Evolutionary conservation across 2,797 vertebrate species (phyloP), one percentile per base, ranked within the genome.

Genomic region (Odontamblyopus rebecca): DNA sequence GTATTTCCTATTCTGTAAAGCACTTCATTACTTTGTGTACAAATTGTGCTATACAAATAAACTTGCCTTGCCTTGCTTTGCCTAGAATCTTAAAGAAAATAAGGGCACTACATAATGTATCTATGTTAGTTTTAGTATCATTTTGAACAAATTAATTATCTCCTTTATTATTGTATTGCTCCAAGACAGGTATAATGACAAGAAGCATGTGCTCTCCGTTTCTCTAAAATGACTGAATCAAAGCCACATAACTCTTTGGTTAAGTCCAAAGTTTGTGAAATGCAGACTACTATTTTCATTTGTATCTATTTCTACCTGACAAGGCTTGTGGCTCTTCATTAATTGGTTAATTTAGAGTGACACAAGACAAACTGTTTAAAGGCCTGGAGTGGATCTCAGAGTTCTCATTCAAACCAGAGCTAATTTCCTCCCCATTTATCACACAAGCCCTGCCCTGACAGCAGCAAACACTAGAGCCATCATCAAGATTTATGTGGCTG

Each of bases 391-490:
- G 54, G 69, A 68, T 80, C 79, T 85, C 71, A 56, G 68, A 75
- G 76, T 72, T 48, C 67, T 75, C 80, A 75, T 18, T 87, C 81
- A 75, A 72, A 86, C 70, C 35, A 62, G 65, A 74, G 76, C 79
- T 80, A 82, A 88, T 90, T 83, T 85, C 86, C 80, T 77, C 77
- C 30, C 70, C 64, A 90, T 90, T 88, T 82, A 88, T 91, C 86
- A 85, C 71, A 73, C 74, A 67, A 71, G 72, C 79, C 50, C 59
- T 48, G 32, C 70, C 71, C 72, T 70, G 86, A 85, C 79, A 86
- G 74, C 82, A 44, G 71, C 68, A 76, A 72, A 78, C 74, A 83
- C 71, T 76, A 76, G 71, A 63, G 64, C 71, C 70, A 89, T 82
- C 62, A 72, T 69, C 67, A 74, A 87, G 81, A 90, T 84, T 77